Base-by-base conservation (phyloP, 2,888 invertebrate species). In the Disparrhopalites patrizii region DNA sequence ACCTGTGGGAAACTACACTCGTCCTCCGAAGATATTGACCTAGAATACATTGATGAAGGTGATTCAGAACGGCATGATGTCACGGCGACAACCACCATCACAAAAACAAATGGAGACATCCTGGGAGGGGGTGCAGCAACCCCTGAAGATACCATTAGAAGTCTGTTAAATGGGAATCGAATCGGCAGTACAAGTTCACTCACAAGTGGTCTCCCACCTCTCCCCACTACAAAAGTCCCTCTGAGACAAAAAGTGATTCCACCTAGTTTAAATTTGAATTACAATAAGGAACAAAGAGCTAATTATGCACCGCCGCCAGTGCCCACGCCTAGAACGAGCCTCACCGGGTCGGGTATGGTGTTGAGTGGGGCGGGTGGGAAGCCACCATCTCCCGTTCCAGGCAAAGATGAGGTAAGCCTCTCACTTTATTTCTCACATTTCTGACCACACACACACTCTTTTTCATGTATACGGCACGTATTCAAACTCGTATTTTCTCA, bases 251-350 rank as follows among this genome's bases (percentile, higher is more conserved):
- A 70, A 65, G 31, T 30, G 15, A 55, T 67, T 23, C 71, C 73
- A 47, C 28, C 70, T 7, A 67, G 66, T 8, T 51, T 71, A 36
- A 70, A 66, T 64, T 50, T 68, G 15, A 66, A 65, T 38, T 47
- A 62, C 50, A 50, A 36, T 23, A 65, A 38, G 33, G 50, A 51
- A 13, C 33, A 33, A 28, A n/a, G n/a, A n/a, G 36, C 38, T 10
- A 47, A 33, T 23, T 50, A 7, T 27, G 50, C 67, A 4, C 67
- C 69, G 23, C 72, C 71, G n/a, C 75, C 75, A 20, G 66, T 75
- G 61, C 75, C 75, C 23, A 73, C 73, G 2, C 75, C 75, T 13
- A 67, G 75, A 62, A 73, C 73, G 8, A 75, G 75, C 66, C 64
- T 73, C 23, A 38, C 68, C 5, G 68, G 71, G 40, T 30, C 62